These are phyloP conservation scores for Drosophila falleni DNA, from an alignment of 2,888 invertebrate species.

Conservation along the genomic window DNA sequence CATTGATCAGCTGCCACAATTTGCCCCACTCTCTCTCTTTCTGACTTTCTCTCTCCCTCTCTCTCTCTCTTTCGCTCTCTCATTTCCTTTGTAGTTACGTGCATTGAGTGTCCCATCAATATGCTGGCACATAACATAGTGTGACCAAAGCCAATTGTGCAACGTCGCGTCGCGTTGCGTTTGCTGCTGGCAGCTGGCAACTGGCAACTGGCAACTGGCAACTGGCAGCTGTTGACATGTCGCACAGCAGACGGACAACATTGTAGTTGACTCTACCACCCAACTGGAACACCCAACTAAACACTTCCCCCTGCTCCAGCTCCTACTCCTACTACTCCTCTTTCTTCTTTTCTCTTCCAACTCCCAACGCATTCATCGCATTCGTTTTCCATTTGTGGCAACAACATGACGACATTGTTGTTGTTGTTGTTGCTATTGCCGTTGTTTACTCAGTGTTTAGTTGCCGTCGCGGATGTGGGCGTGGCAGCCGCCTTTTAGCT, in stretches of 20 bases:
- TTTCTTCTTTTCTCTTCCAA: background rate
- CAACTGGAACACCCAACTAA: background rate
- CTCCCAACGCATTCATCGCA: slow-evolving; percentile 33
- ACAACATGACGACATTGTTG: slow-evolving; percentile 76
- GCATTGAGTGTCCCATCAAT: slow-evolving; percentile 55
- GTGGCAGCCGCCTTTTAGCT: slow-evolving; percentile 16
- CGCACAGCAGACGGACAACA: slow-evolving; percentile 29
- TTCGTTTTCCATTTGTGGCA: slow-evolving; percentile 57
- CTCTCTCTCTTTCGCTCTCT: background rate
- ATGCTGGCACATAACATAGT: slow-evolving; percentile 34
- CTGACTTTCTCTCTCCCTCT: no score
- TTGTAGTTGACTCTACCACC: slow-evolving; percentile 24
- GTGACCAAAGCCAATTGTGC: slow-evolving; percentile 63
- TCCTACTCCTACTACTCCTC: background rate
- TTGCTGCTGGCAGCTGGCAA: slow-evolving; percentile 19
- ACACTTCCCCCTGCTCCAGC: background rate
- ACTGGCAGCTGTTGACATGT: slow-evolving; percentile 58
- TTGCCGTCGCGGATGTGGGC: slow-evolving; percentile 33
- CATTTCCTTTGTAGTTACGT: slow-evolving; percentile 30
- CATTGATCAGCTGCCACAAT: slow-evolving; percentile 23
- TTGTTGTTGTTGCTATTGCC: slow-evolving; percentile 24
- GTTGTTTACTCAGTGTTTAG: slow-evolving; percentile 67
- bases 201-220: slow-evolving; percentile 43
- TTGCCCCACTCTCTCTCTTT: background rate
- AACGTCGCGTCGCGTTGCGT: slow-evolving; percentile 12